Evolutionary conservation across 2,888 invertebrate species (phyloP).

Genomic region (Conomelus anceps): DNA sequence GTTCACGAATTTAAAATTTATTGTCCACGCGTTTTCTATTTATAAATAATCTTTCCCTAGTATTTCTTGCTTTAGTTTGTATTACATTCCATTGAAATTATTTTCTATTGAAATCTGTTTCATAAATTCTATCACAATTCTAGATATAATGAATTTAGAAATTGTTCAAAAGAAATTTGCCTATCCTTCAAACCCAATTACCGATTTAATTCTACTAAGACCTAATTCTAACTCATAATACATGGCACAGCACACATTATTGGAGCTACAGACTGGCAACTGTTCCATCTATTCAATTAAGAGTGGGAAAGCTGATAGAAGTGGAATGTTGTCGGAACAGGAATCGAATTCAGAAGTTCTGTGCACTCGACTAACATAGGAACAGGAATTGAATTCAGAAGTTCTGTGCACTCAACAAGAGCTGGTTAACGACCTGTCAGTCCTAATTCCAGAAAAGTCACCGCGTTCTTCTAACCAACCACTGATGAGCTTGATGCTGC

Average conservation of each 20-base stretch:
- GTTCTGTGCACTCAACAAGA: not conserved
- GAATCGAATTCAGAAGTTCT: not conserved
- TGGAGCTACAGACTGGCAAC: not conserved
- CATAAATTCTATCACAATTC: no score
- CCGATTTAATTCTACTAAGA: not conserved
- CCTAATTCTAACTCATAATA: no score
- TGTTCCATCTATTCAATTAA: not conserved
- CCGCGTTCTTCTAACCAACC: no score
- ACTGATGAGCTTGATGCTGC: no score
- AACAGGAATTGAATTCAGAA: not conserved
- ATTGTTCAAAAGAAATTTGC: not conserved
- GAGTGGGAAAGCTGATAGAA: not conserved
- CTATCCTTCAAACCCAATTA: not conserved
- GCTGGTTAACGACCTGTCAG: not conserved
- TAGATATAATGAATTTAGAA: no score
- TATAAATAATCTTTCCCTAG: no score
- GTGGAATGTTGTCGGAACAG: not conserved
- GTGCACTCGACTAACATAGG: not conserved
- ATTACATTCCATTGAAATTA: no score
- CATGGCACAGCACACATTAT: not conserved
- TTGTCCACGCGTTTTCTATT: no score
- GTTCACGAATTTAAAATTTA: no score
- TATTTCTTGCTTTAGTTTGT: no score
- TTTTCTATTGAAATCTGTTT: no score
- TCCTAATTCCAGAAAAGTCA: not conserved